Percentiles rank a stretch among this genome's conserved stretches.
These are phyloP conservation scores for Pocillopora verrucosa DNA, from an alignment of 64 coral and sea anemone species.

Conservation along the genomic window DNA sequence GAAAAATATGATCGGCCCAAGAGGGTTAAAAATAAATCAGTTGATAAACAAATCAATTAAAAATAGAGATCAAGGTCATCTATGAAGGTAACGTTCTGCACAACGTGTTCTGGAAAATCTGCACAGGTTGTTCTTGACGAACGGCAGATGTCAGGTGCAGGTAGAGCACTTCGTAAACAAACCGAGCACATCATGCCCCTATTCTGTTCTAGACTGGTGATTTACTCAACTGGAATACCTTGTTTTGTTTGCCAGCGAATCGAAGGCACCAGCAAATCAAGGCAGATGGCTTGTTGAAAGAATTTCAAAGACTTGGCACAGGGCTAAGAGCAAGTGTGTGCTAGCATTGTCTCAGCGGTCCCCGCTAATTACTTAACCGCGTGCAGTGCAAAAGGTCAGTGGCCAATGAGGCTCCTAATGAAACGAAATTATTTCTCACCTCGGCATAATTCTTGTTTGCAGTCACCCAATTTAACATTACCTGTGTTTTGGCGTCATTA, in stretches of 20 bases:
- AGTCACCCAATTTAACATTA: background rate
- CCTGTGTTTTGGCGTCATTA: background rate
- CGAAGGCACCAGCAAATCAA: conserved; percentile 23
- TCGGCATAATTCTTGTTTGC: conserved; percentile 23
- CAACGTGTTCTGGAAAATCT: conserved; percentile 10
- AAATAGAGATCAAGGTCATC: background rate
- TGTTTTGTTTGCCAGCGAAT: conserved; percentile 14
- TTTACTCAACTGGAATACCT: conserved; percentile 23
- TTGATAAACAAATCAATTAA: background rate
- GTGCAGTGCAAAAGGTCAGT: background rate
- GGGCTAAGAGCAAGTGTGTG: conserved; percentile 9
- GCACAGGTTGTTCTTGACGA: background rate
- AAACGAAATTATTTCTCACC: conserved; percentile 28
- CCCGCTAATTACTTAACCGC: conserved; percentile 23
- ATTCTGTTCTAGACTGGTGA: background rate
- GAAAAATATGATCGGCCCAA: background rate
- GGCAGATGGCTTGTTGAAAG: conserved; percentile 44
- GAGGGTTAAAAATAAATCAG: background rate
- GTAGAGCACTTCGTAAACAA: conserved; percentile 5
- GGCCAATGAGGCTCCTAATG: conserved; percentile 19
- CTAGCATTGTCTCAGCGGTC: background rate
- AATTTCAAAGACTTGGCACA: conserved; percentile 7
- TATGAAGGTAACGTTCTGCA: background rate
- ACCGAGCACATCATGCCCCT: background rate
- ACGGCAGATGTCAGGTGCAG: conserved; percentile 21